phyloP scores from a whole-genome alignment of 2,888 invertebrate genomes.

The Phymatocera aterrima region DNA sequence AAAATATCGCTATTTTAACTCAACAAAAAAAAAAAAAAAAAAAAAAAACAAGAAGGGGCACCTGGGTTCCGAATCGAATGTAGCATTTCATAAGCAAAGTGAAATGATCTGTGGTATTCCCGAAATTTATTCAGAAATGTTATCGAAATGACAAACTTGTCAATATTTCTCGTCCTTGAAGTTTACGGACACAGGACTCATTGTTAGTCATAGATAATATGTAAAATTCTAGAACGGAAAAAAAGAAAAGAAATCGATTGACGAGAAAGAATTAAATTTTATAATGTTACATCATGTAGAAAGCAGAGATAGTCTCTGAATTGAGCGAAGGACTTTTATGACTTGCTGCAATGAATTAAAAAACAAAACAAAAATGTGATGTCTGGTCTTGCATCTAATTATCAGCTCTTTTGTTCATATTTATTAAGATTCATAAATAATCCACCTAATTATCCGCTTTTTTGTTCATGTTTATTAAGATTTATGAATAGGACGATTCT shows the following conservation, averaged over 20 bases:
- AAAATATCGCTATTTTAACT: no score
- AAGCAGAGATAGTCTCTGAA: no score
- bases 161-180: neutral
- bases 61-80: no score
- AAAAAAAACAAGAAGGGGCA: no score
- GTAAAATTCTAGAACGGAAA: neutral
- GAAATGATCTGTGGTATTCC: neutral
- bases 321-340: no score
- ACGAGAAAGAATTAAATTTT: no score
- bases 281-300: no score
- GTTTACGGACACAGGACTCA: no score
- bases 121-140: neutral
- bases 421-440: neutral
- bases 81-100: neutral
- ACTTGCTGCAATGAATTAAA: neutral
- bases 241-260: neutral
- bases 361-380: neutral
- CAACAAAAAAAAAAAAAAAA: no score
- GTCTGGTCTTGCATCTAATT: neutral
- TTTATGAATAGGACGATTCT: neutral
- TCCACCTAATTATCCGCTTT: conserved; percentile 8
- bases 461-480: neutral
- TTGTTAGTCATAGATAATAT: neutral
- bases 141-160: neutral
- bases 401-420: neutral